Percentiles rank a stretch among this genome's conserved stretches.
Evolutionary conservation across 1,140 invertebrate genomes (phyloP).

Genomic region (Potamilus streckersoni): DNA sequence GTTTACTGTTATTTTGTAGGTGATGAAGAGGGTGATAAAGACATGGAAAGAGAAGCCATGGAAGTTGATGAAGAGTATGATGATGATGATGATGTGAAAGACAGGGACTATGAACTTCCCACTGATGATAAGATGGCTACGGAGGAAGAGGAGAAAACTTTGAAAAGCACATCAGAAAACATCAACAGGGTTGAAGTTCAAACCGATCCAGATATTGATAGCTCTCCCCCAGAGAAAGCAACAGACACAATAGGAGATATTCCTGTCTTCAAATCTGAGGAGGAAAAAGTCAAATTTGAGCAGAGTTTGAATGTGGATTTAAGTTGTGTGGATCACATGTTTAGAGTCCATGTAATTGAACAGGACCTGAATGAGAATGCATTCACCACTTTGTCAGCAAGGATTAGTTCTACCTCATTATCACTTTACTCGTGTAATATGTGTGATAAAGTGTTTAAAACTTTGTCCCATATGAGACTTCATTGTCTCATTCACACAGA

Average conservation of each 20-base stretch:
- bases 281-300: slow-evolving; percentile 60
- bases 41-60: background rate
- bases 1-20: background rate
- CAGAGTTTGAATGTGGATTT: slow-evolving; percentile 59
- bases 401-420: slow-evolving; percentile 41
- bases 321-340: slow-evolving; percentile 59
- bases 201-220: slow-evolving; percentile 45
- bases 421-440: slow-evolving; percentile 64
- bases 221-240: slow-evolving; percentile 25
- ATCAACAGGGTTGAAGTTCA: slow-evolving; percentile 26
- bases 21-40: background rate
- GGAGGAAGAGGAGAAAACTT: background rate
- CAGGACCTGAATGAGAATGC: slow-evolving; percentile 62
- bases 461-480: slow-evolving; percentile 65
- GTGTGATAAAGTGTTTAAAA: slow-evolving; percentile 67
- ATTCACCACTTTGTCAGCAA: slow-evolving; percentile 16
- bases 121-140: slow-evolving; percentile 12
- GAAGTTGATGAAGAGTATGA: slow-evolving; percentile 34
- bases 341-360: slow-evolving; percentile 58
- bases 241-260: slow-evolving; percentile 48
- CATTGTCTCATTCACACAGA: slow-evolving; percentile 68
- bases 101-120: slow-evolving; percentile 32
- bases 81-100: slow-evolving; percentile 38
- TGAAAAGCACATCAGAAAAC: background rate
- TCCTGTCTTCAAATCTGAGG: slow-evolving; percentile 58